A percentile compares a stretch with the other conserved stretches of the same genome.
phyloP scores from a whole-genome alignment of 2,113 vertebrate genomes.

The Falco punctatus region DNA sequence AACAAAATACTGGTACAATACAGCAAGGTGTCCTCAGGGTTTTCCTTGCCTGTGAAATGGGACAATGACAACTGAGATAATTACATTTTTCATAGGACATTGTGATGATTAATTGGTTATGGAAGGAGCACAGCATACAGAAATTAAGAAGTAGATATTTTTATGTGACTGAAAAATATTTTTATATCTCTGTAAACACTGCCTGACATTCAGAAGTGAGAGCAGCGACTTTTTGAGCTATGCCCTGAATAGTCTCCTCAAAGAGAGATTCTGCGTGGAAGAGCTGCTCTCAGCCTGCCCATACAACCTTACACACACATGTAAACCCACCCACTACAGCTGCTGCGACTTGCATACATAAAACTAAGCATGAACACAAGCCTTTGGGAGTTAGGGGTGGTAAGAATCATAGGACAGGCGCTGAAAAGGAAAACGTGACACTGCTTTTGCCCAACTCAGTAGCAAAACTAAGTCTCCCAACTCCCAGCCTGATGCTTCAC shows the following conservation, averaged over 20 bases:
- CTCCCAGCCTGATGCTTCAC: not conserved
- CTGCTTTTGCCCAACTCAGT: not conserved
- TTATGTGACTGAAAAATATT: slow-evolving; percentile 26
- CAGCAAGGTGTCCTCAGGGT: not conserved
- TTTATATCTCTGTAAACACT: slow-evolving; percentile 20
- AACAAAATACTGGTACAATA: not conserved
- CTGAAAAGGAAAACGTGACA: not conserved
- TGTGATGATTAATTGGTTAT: not conserved
- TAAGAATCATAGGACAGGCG: not conserved
- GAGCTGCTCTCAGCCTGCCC: not conserved
- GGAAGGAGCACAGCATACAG: not conserved
- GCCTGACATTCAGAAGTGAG: not conserved
- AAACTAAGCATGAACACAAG: not conserved
- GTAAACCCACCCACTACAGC: not conserved
- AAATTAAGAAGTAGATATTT: slow-evolving; percentile 36
- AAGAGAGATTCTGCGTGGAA: not conserved
- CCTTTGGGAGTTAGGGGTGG: not conserved
- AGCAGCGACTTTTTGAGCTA: not conserved
- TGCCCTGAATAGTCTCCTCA: not conserved
- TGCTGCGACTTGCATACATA: not conserved
- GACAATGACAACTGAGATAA: not conserved
- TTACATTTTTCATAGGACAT: slow-evolving; percentile 40
- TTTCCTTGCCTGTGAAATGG: slow-evolving; percentile 12
- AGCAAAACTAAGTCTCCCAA: not conserved
- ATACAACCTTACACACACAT: not conserved